Percentiles rank a stretch among this genome's conserved stretches.
Conservation (phyloP, 1,140 invertebrate species). For the Yoshiicerus persimilis region DNA sequence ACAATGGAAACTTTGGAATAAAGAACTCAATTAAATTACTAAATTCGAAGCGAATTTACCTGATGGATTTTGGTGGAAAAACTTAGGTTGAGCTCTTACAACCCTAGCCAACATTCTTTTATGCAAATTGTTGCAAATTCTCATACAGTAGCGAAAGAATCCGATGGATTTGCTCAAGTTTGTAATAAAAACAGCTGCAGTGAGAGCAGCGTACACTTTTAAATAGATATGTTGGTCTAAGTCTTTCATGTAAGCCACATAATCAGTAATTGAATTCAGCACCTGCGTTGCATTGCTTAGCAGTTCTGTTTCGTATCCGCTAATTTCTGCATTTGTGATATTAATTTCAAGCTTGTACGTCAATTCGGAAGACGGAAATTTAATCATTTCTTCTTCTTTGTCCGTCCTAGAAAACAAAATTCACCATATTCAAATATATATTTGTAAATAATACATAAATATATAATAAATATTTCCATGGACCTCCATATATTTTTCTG, state of each 20-base stretch:
- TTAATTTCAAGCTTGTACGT: no score
- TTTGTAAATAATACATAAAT: no score
- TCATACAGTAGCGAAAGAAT: conserved; percentile 78
- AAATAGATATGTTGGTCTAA: not conserved
- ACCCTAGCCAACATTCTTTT: conserved; percentile 80
- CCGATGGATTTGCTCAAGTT: conserved; percentile 59
- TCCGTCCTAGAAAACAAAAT: no score
- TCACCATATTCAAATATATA: no score
- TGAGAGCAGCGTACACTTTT: not conserved
- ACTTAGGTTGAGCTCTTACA: conserved; percentile 65
- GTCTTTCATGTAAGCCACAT: not conserved
- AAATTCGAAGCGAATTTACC: no score
- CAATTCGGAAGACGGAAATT: no score
- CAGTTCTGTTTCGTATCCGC: no score
- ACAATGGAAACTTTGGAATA: not conserved
- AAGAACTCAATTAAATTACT: not conserved
- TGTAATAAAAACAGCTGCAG: not conserved
- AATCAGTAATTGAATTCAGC: no score
- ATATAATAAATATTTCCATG: no score
- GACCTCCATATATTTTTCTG: no score
- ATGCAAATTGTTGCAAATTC: conserved; percentile 75
- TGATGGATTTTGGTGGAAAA: not conserved
- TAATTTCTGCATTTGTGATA: no score
- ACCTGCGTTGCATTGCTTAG: not conserved
- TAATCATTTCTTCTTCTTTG: no score